Base-by-base conservation (phyloP, 35 echinoderm and acorn worm genomes). In the Eucidaris tribuloides region DNA sequence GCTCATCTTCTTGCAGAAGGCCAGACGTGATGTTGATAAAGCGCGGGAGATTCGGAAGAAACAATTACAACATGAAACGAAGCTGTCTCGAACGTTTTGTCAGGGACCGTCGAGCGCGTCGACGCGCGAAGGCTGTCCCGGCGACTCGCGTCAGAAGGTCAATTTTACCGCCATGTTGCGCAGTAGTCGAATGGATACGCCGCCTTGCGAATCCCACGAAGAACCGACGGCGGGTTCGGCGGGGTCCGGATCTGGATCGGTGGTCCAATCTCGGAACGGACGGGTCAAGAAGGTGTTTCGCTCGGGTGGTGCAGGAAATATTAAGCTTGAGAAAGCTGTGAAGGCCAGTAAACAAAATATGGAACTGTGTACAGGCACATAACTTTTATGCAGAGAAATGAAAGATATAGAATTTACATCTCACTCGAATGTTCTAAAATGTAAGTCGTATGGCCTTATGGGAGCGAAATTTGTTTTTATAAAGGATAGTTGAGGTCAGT, bases 221-320 rank as follows among this genome's bases (percentile, higher is more conserved):
- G 48, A 52, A n/a, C 9, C 48, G 48, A n/a, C 48, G n/a, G 9
- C 48, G n/a, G n/a, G n/a, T 9, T 11, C 9, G n/a, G 68, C 38
- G 11, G 20, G 33, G 2, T 22, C 38, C 15, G 37, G 44, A 19
- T 4, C 60, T 24, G 28, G 15, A 44, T 40, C 68, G n/a, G 33
- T 44, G 19, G 33, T 40, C 20, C 68, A 74, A 44, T 22, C 24
- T 7, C 38, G 44, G 6, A 44, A 41, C 20, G 41, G 41, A 44
- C 68, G 68, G 6, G 2, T 74, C 6, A 74, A 72, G 66, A 72
- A 74, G 41, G 68, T 74, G 38, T 74, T 74, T 43, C 68, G 68
- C 24, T 5, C 68, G 14, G 44, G 68, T 40, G 68, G 41, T n/a
- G 37, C 41, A 3, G 68, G 68, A 7, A 40, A 74, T 41, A 74